Evolutionary conservation across 2,888 invertebrate genomes (phyloP), one percentile per base, ranked within the genome.

Genomic region (Lathronympha strigana): DNA sequence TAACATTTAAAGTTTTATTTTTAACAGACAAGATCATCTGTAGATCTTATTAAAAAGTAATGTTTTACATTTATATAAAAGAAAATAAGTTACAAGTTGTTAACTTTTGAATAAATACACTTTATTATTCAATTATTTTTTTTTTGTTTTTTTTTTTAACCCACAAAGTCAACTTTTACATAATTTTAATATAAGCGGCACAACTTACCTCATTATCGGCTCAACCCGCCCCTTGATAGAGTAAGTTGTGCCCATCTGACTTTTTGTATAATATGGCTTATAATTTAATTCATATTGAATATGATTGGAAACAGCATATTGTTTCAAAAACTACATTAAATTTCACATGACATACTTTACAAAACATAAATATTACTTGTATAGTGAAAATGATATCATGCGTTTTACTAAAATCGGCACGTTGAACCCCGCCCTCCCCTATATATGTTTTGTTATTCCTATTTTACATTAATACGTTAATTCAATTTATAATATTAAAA

Each of bases 371-470:
- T 17, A 4, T 17, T 19, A 31, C 9, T 31, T 33, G 1, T 1
- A 51, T 51, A 51, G 2, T 19, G 31, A 5, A 13, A 19, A 19
- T 1, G 13, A 31, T 51, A 51, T 31, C 51, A 33, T 51, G 51
- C 51, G 33, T 51, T 51, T 51, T 51, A 51, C 31, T 51, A 13
- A 51, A 51, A 51, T 51, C 51, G 51, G 51, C 51, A 51, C 51
- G 31, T 33, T 31, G 50, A 50, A 50, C 11, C 50, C 50, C 31
- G 17, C 50, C 47, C 15, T 49, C 49, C 49, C 28, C 25, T 23
- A 45, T n/a, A n/a, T n/a, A n/a, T n/a, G n/a, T n/a, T n/a, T n/a
- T n/a, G n/a, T n/a, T n/a, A n/a, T n/a, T n/a, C n/a, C n/a, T n/a
- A n/a, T n/a, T n/a, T n/a, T n/a, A n/a, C n/a, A n/a, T n/a, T n/a